Conservation (phyloP, 2,888 invertebrate genomes). For the Lasioglossum lativentre region DNA sequence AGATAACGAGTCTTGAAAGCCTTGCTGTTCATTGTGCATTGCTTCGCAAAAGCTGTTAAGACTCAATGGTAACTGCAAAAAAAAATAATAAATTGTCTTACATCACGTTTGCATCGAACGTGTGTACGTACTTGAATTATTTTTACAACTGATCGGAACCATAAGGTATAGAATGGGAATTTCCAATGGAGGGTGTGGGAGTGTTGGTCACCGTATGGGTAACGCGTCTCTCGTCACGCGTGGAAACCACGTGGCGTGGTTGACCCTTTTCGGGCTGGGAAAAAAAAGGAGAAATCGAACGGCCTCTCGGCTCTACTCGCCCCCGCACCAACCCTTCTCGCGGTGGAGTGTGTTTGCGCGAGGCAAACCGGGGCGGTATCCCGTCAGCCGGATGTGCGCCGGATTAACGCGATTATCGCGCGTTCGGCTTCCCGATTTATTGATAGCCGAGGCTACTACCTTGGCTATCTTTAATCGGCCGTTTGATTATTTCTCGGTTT, state of each 20-base stretch:
- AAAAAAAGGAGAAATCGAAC: conserved; percentile 54
- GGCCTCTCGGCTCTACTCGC: conserved; percentile 36
- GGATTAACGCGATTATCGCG: conserved; percentile 72
- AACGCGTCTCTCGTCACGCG: conserved; percentile 62
- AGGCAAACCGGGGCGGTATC: conserved; percentile 67
- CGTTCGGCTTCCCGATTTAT: conserved; percentile 65
- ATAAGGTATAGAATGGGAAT: not conserved
- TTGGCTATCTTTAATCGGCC: conserved; percentile 53
- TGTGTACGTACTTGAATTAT: not conserved
- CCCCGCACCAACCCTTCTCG: conserved; percentile 40
- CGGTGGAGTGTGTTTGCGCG: conserved; percentile 66
- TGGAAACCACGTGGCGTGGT: conserved; percentile 70
- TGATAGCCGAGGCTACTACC: conserved; percentile 39
- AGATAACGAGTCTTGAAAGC: not conserved
- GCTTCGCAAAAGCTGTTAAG: not conserved
- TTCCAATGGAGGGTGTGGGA: not conserved
- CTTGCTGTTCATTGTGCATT: not conserved
- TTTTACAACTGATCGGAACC: not conserved
- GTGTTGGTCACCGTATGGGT: not conserved
- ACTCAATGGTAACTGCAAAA: not conserved
- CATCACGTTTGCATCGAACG: not conserved
- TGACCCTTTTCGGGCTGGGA: conserved; percentile 64
- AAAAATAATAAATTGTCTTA: not conserved
- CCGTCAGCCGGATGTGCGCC: conserved; percentile 67
- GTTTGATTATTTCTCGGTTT: conserved; percentile 54